Percentiles rank a stretch among this genome's conserved stretches.
Evolutionary conservation across 2,797 vertebrate species (phyloP).

Genomic region (Setipinna tenuifilis): DNA sequence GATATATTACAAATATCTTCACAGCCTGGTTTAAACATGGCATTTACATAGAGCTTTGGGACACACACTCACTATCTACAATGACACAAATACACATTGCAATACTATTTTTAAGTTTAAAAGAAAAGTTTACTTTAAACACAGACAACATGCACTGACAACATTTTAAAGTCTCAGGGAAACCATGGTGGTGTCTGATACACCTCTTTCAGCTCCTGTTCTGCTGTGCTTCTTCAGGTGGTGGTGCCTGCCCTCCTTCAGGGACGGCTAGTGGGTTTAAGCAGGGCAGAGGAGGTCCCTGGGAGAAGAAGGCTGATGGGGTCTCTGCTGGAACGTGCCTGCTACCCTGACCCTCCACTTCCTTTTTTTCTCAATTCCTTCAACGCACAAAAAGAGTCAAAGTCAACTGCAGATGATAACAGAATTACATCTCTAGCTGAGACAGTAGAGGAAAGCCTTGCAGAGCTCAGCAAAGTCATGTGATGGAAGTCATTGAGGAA

Average conservation of each 20-base stretch:
- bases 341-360: background rate
- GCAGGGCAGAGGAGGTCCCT: background rate
- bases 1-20: background rate
- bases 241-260: conserved; percentile 39
- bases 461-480: background rate
- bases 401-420: background rate
- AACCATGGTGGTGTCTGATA: background rate
- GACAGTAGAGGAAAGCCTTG: background rate
- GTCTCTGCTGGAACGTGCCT: background rate
- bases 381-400: background rate
- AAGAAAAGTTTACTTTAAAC: too few species aligned
- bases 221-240: conserved; percentile 32
- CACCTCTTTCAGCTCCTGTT: conserved; percentile 22
- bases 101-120: too few species aligned
- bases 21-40: background rate
- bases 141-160: too few species aligned
- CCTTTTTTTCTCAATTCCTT: background rate
- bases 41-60: background rate
- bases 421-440: background rate
- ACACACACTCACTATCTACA: too few species aligned
- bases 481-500: background rate
- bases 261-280: conserved; percentile 5
- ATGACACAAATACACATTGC: too few species aligned
- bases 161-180: too few species aligned
- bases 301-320: background rate